Percentiles rank a stretch among this genome's conserved stretches.
phyloP scores from a whole-genome alignment of 2,113 vertebrate species.

The Delphinapterus leucas region DNA sequence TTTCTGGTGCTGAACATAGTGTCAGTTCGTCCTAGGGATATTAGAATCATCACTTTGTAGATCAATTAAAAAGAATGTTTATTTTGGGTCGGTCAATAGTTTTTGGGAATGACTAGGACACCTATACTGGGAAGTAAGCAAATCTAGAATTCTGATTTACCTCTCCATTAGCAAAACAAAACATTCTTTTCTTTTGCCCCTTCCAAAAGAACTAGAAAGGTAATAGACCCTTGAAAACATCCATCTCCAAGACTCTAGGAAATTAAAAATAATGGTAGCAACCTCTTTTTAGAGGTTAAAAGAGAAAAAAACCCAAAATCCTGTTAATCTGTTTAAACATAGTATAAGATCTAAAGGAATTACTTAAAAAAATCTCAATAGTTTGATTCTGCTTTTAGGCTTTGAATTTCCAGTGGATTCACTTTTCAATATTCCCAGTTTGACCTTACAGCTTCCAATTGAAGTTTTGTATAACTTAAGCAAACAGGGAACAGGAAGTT shows the following conservation, averaged over 20 bases:
- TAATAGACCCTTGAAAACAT: background rate
- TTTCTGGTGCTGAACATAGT: slow-evolving; percentile 15
- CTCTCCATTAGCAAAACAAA: slow-evolving; percentile 23
- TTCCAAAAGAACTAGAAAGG: background rate
- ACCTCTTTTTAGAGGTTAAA: background rate
- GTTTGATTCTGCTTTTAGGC: slow-evolving; percentile 22
- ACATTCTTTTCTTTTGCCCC: slow-evolving; percentile 13
- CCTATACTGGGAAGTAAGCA: background rate
- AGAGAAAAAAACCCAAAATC: background rate
- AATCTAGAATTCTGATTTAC: background rate
- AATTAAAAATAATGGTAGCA: slow-evolving; percentile 36
- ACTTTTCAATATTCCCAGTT: background rate
- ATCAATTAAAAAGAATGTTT: slow-evolving; percentile 30
- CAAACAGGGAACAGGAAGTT: background rate
- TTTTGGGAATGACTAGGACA: background rate
- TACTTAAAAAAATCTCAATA: background rate
- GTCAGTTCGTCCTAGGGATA: background rate
- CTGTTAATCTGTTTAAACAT: background rate
- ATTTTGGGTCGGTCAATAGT: slow-evolving; percentile 12
- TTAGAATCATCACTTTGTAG: background rate
- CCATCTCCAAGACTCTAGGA: background rate
- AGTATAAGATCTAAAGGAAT: background rate
- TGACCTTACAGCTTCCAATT: background rate
- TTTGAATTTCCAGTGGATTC: slow-evolving; percentile 19
- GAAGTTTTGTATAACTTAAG: background rate